Percentiles rank a stretch among this genome's conserved stretches.
Conservation (phyloP, 2,888 invertebrate species). For the Heliconius cydno region DNA sequence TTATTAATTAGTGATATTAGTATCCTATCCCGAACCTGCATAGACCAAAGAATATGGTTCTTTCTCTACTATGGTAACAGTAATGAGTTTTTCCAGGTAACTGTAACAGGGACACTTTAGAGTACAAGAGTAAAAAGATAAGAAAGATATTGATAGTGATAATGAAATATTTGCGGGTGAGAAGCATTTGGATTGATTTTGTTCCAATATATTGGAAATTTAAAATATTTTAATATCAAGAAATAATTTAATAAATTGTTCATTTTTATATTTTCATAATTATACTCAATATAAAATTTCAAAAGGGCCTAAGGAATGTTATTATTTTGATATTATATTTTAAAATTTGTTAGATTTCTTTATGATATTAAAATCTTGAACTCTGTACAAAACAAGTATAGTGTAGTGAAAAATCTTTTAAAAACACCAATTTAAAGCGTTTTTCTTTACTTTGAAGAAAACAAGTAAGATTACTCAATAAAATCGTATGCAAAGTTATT, state of each 20-base stretch:
- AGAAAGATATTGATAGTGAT: neutral
- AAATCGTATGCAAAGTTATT: conserved; percentile 39
- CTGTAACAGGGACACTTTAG: neutral
- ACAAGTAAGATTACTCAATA: neutral
- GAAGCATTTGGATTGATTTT: neutral
- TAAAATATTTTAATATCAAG: neutral
- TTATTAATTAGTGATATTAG: neutral
- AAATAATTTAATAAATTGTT: neutral
- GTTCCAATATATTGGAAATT: neutral
- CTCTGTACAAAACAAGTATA: no score
- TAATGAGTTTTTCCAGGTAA: neutral
- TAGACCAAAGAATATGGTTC: neutral
- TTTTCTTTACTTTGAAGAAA: neutral
- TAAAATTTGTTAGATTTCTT: neutral
- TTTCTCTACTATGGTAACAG: neutral
- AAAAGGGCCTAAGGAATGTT: neutral
- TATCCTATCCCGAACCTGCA: neutral
- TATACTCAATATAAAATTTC: neutral
- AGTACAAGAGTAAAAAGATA: neutral
- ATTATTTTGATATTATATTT: neutral
- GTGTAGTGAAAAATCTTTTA: neutral
- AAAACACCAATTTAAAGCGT: neutral
- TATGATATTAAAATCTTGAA: neutral
- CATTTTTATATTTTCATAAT: neutral
- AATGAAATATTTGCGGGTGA: neutral